A percentile compares a stretch with the other conserved stretches of the same genome.
Evolutionary conservation across 2,113 vertebrate genomes (phyloP).

Genomic region (Steatornis caripensis): DNA sequence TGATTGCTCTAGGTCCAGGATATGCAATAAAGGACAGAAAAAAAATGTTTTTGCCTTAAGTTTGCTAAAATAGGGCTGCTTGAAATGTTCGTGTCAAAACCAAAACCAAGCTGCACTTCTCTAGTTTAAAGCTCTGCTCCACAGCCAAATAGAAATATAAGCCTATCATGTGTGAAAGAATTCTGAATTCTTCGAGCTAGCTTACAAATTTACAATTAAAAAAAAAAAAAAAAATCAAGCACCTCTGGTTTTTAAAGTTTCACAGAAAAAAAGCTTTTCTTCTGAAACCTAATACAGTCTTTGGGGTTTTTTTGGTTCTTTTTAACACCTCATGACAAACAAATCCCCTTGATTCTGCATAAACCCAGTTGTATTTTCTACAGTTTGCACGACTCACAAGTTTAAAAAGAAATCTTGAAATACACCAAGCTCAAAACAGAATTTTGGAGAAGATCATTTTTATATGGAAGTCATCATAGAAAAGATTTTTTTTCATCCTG

Average conservation of each 20-base stretch:
- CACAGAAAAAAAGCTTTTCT: neutral
- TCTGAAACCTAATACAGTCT: neutral
- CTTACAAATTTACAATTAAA: neutral
- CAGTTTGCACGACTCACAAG: neutral
- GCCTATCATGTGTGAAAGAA: neutral
- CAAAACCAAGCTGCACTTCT: conserved; percentile 6
- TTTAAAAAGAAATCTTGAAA: neutral
- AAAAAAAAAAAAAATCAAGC: conserved; percentile 21
- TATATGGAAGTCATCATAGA: conserved; percentile 39
- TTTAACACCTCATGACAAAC: neutral
- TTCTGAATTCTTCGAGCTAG: neutral
- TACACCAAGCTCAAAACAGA: neutral
- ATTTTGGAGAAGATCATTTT: conserved; percentile 2
- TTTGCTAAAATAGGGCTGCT: neutral
- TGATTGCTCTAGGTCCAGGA: neutral
- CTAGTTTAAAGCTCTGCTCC: neutral
- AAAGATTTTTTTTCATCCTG: neutral
- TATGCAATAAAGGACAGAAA: neutral
- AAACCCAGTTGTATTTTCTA: neutral
- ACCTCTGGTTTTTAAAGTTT: neutral
- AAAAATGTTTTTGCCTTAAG: neutral
- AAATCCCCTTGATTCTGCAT: neutral
- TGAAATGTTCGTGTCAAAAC: neutral
- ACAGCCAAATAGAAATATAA: neutral
- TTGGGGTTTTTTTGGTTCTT: neutral